A percentile compares a stretch with the other conserved stretches of the same genome.
phyloP scores from a whole-genome alignment of 2,797 vertebrate genomes.

The Channa striata region DNA sequence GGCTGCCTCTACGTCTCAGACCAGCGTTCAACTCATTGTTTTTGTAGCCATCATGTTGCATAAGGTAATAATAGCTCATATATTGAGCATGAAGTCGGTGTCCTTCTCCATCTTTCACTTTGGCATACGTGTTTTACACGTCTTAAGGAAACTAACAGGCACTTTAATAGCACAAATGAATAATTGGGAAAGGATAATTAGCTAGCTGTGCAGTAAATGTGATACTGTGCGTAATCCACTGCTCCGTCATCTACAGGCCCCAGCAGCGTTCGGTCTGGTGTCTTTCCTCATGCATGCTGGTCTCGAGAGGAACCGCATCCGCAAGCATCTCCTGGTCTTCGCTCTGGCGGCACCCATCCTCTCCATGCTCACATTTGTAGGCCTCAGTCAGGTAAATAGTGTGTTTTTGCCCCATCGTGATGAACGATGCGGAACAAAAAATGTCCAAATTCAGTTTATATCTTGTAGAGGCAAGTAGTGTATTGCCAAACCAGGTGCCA shows the following conservation, averaged over 20 bases:
- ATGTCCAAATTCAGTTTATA: too few relatives aligned
- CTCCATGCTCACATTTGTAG: slow-evolving; percentile 95
- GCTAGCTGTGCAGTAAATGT: not conserved
- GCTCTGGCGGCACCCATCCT: slow-evolving; percentile 94
- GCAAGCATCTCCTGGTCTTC: slow-evolving; percentile 97
- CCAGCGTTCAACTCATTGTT: slow-evolving; percentile 98
- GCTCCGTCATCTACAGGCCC: slow-evolving; percentile 85
- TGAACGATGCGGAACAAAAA: too few relatives aligned
- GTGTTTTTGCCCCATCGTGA: not conserved
- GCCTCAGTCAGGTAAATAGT: slow-evolving; percentile 93
- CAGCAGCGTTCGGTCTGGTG: slow-evolving; percentile 96
- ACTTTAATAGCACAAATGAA: too few relatives aligned
- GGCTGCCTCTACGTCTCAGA: slow-evolving; percentile 97
- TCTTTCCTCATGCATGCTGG: slow-evolving; percentile 99
- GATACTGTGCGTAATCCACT: not conserved
- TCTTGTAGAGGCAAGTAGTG: not conserved
- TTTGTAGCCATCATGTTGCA: slow-evolving; percentile 99
- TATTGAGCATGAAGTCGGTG: not conserved
- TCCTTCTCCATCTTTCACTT: too few relatives aligned
- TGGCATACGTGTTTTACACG: not conserved
- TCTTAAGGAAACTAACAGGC: too few relatives aligned
- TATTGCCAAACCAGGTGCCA: not conserved
- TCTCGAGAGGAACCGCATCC: slow-evolving; percentile 96
- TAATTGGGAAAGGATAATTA: too few relatives aligned
- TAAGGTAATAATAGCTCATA: slow-evolving; percentile 86